phyloP scores from a whole-genome alignment of 2,888 invertebrate genomes.

The Drosophila subquinaria region DNA sequence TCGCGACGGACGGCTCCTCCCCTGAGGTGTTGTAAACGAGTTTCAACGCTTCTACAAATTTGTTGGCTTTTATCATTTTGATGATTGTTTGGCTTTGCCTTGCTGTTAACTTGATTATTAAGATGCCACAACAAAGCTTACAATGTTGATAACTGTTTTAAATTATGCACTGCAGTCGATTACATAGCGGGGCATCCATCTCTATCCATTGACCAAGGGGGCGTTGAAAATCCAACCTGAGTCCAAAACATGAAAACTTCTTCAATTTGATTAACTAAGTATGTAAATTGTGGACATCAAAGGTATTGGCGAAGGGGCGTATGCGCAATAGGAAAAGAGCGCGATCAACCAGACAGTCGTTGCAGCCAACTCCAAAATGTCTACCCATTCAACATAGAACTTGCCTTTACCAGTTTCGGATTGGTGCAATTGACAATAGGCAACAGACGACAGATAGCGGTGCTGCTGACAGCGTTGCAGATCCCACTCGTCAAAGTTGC shows the following conservation, averaged over 20 bases:
- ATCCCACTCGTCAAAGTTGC: slow-evolving; percentile 29
- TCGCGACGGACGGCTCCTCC: slow-evolving; percentile 63
- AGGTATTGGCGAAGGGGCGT: slow-evolving; percentile 29
- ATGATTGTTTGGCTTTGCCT: slow-evolving; percentile 25
- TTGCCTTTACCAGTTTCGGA: slow-evolving; percentile 56
- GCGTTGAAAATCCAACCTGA: slow-evolving; percentile 28
- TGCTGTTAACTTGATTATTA: slow-evolving; percentile 49
- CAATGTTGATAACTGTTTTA: slow-evolving; percentile 44
- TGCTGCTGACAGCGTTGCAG: slow-evolving; percentile 1
- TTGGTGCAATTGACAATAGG: slow-evolving; percentile 46
- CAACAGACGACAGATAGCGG: background rate
- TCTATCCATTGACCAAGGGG: slow-evolving; percentile 10
- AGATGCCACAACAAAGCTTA: slow-evolving; percentile 49
- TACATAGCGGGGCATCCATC: slow-evolving; percentile 2
- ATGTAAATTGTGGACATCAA: slow-evolving; percentile 13
- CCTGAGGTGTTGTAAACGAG: slow-evolving; percentile 77
- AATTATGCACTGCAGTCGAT: slow-evolving; percentile 18
- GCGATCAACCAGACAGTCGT: slow-evolving; percentile 3
- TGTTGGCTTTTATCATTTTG: slow-evolving; percentile 38
- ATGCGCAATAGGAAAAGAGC: slow-evolving; percentile 6
- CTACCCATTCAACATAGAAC: slow-evolving; percentile 46
- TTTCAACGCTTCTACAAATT: slow-evolving; percentile 66
- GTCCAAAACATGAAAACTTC: background rate
- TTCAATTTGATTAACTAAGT: slow-evolving; percentile 29
- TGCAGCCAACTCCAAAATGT: slow-evolving; percentile 46